Conservation (phyloP, 2,888 invertebrate species). For the Scelioninae gen. 1 region DNA sequence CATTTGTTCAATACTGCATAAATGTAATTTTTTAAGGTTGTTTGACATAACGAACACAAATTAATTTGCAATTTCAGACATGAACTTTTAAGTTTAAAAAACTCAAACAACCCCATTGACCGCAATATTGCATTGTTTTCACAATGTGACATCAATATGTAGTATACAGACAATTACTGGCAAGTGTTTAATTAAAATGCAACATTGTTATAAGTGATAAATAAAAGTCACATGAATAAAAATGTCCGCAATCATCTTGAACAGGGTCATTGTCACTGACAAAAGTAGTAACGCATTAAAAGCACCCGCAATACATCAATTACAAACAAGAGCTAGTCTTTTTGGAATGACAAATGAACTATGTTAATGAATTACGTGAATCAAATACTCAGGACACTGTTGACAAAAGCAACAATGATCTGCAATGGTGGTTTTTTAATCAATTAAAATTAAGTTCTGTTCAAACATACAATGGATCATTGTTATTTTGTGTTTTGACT, state of each 20-base stretch:
- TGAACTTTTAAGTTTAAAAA: too few relatives aligned
- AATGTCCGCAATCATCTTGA: conserved; percentile 44
- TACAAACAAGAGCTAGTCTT: conserved; percentile 50
- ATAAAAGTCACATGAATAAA: conserved; percentile 48
- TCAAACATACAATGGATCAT: conserved; percentile 17
- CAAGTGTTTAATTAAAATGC: conserved; percentile 42
- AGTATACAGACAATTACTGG: conserved; percentile 42
- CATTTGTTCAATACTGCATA: too few relatives aligned
- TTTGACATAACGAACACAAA: too few relatives aligned
- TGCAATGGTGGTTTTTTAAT: not conserved
- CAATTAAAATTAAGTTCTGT: not conserved
- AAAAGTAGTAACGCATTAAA: conserved; percentile 57
- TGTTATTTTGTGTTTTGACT: conserved; percentile 21
- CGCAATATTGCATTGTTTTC: conserved; percentile 16
- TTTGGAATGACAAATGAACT: conserved; percentile 25
- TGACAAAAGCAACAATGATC: conserved; percentile 40
- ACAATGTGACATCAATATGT: conserved; percentile 21
- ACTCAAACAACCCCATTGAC: too few relatives aligned
- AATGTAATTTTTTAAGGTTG: too few relatives aligned
- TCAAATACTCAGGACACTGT: conserved; percentile 24
- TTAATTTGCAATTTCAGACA: too few relatives aligned
- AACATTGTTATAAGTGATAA: conserved; percentile 41
- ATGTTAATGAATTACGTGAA: conserved; percentile 50
- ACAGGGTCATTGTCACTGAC: conserved; percentile 55
- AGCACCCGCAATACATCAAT: conserved; percentile 69